Evolutionary conservation across 2,888 invertebrate genomes (phyloP).

Genomic region (Acanthoscelides obtectus): DNA sequence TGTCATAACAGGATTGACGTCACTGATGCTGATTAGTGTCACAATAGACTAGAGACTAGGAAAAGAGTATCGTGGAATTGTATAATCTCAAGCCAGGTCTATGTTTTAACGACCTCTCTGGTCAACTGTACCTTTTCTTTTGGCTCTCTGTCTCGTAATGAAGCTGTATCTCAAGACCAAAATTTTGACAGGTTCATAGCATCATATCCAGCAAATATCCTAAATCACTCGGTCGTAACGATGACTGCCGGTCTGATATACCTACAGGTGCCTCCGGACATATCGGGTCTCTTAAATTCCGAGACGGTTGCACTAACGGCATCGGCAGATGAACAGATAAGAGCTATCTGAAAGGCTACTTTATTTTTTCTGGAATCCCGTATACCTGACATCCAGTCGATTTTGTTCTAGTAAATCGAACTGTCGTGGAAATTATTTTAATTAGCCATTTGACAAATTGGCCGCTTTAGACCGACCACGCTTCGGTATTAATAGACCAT

Average conservation of each 20-base stretch:
- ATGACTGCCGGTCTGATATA: neutral
- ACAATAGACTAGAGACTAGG: too few relatives aligned
- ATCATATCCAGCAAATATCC: neutral
- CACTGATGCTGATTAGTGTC: too few relatives aligned
- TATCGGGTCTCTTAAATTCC: neutral
- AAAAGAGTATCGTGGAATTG: too few relatives aligned
- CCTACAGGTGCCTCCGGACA: neutral
- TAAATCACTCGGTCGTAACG: neutral
- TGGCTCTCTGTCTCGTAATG: neutral
- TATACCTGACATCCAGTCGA: slow-evolving; percentile 23
- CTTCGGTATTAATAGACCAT: slow-evolving; percentile 38
- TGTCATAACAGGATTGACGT: too few relatives aligned
- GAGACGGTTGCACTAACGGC: neutral
- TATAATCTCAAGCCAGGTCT: too few relatives aligned
- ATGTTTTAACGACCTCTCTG: too few relatives aligned
- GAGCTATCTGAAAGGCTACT: slow-evolving; percentile 44
- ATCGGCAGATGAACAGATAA: slow-evolving; percentile 18
- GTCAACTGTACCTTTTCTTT: too few relatives aligned
- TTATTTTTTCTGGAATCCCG: slow-evolving; percentile 33
- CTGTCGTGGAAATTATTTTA: slow-evolving; percentile 43
- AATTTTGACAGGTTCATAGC: neutral
- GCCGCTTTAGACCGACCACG: slow-evolving; percentile 29
- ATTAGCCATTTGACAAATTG: slow-evolving; percentile 45
- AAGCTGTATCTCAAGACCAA: neutral
- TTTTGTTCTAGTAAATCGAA: slow-evolving; percentile 33